These are phyloP conservation scores for Uropetala carovei DNA, from an alignment of 2,888 invertebrate species.

Conservation along the genomic window DNA sequence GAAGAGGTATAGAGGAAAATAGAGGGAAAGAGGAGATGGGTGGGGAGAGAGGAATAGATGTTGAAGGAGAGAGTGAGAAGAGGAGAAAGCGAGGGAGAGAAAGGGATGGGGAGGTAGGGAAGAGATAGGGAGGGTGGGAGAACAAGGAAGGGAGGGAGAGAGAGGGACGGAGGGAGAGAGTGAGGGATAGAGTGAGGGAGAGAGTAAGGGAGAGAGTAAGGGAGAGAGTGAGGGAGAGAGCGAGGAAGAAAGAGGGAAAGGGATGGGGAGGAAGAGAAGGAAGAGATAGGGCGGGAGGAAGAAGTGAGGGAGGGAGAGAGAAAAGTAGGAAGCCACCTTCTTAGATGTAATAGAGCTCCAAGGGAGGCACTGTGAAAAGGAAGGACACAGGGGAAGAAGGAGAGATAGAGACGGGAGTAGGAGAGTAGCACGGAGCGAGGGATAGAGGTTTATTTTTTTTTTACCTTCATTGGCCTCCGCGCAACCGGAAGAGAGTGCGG, in stretches of 20 bases:
- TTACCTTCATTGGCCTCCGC: conserved; percentile 46
- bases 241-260: too few species aligned
- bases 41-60: not conserved
- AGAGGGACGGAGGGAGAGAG: not conserved
- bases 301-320: not conserved
- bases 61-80: not conserved
- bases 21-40: not conserved
- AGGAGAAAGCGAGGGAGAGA: not conserved
- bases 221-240: too few species aligned
- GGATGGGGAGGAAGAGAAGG: too few species aligned
- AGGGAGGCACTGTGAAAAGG: conserved; percentile 44
- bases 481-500: conserved; percentile 47
- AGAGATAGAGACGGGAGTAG: not conserved
- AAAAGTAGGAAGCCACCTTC: conserved; percentile 49
- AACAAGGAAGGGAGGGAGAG: not conserved
- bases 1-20: not conserved
- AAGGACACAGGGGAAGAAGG: not conserved
- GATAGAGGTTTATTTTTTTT: conserved; percentile 25
- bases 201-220: not conserved
- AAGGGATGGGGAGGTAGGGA: not conserved
- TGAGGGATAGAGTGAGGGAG: not conserved
- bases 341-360: conserved; percentile 46
- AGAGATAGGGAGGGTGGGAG: not conserved
- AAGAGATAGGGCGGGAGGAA: not conserved
- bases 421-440: not conserved